Conservation (phyloP, 1,140 invertebrate species). For the Varroa destructor region DNA sequence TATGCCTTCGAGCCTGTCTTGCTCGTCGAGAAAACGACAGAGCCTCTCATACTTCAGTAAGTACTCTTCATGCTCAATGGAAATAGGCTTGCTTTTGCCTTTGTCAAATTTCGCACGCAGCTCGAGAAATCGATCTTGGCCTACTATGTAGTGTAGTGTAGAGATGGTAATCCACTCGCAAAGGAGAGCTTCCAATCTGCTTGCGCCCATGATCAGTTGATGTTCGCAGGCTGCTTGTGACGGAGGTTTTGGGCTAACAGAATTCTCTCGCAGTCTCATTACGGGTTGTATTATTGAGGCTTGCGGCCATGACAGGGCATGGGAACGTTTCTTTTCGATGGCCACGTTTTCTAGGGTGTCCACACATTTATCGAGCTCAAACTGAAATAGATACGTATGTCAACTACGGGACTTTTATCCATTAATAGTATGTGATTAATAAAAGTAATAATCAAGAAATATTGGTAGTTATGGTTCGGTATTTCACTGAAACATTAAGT, state of each 20-base stretch:
- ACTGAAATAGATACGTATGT: neutral
- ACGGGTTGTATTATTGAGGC: neutral
- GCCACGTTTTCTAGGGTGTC: neutral
- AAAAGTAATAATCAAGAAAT: no score
- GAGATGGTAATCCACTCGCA: slow-evolving; percentile 12
- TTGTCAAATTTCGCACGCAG: slow-evolving; percentile 9
- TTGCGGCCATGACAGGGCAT: neutral
- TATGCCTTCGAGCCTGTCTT: slow-evolving; percentile 15
- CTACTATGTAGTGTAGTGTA: slow-evolving; percentile 1
- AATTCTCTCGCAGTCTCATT: neutral
- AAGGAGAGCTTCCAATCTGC: neutral
- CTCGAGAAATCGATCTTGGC: slow-evolving; percentile 15
- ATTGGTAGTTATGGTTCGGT: no score
- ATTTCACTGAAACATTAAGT: no score
- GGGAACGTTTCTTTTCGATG: neutral
- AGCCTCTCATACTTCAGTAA: neutral
- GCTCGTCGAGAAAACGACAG: neutral
- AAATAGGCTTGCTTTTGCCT: neutral
- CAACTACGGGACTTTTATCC: no score
- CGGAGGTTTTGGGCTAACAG: neutral
- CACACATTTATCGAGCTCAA: neutral
- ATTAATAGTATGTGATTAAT: no score
- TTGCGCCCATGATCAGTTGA: no score
- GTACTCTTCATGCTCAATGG: neutral
- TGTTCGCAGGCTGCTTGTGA: neutral